Evolutionary conservation across 2,113 vertebrate species (phyloP), one percentile per base, ranked within the genome.

Genomic region (Gavialis gangeticus): DNA sequence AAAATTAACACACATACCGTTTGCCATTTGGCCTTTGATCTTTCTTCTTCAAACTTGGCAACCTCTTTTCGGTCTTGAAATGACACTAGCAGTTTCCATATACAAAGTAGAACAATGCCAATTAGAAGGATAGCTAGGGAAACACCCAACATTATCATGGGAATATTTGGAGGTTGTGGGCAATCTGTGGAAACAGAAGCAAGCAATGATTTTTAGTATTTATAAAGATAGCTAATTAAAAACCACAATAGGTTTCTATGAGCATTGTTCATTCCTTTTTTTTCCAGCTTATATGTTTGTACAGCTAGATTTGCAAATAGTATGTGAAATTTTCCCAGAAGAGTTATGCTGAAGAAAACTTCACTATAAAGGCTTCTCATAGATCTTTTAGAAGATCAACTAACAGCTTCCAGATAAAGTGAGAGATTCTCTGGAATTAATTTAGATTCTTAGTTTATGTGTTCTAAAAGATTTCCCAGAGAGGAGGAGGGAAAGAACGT

Each of bases 31-130:
- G 99, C 99, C 92, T 99, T 99, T 1, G 98, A 98, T 93, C 98
- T 98, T 96, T 99, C 99, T 55, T 99, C 99, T 98, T 99, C 99
- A 95, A 99, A 99, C 96, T 99, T 99, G 83, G 99, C 99, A 91
- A 99, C 99, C 95, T 99, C 99, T 97, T 99, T 99, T 27, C 98
- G 98, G 93, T 99, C 99, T 56, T 99, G 99, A 95, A 99, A 98
- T 5, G 99, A 99, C 82, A 99, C 98, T 82, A 99, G 93, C 69
- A 99, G 94, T 98, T 99, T 99, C 99, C 99, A 99, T 96, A 99
- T 99, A 14, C 96, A 98, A 84, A 99, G 97, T 5, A 99, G 95
- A 87, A 98, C 98, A 27, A 99, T 88, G n/a, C 99, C 99, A 3
- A 99, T 99, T 30, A 99, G 98, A 80, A 99, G 98, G 28, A 99